Conservation (phyloP, 2,888 invertebrate genomes). For the Cataglyphis livida region DNA sequence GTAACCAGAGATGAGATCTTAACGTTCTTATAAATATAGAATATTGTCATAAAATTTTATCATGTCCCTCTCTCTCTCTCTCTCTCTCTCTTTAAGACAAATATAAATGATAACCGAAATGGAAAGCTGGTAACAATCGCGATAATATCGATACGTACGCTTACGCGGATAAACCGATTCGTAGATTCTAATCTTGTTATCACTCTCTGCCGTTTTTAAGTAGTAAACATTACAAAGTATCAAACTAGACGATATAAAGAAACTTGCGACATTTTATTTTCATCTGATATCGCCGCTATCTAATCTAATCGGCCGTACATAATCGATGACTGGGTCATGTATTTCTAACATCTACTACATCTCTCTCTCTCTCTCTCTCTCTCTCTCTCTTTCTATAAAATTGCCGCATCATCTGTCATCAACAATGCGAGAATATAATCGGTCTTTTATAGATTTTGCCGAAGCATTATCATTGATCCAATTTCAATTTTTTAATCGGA, state of each 20-base stretch:
- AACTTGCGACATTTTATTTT: slow-evolving; percentile 25
- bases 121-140: neutral
- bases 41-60: slow-evolving; percentile 16
- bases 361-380: slow-evolving; percentile 14
- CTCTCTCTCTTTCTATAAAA: slow-evolving; percentile 29
- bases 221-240: slow-evolving; percentile 24
- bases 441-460: neutral
- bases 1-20: neutral
- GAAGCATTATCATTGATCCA: slow-evolving; percentile 4
- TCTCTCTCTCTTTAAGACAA: neutral
- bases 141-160: slow-evolving; percentile 21
- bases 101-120: slow-evolving; percentile 22
- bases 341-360: slow-evolving; percentile 42
- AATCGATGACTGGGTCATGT: slow-evolving; percentile 45
- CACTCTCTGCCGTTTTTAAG: slow-evolving; percentile 34
- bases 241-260: slow-evolving; percentile 15
- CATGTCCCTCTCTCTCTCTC: neutral
- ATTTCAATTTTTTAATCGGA: slow-evolving; percentile 3
- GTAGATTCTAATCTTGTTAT: slow-evolving; percentile 47
- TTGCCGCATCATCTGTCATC: neutral
- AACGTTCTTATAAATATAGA: slow-evolving; percentile 17
- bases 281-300: slow-evolving; percentile 50
- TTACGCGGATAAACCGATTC: slow-evolving; percentile 19
- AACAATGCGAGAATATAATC: neutral
- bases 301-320: slow-evolving; percentile 68